phyloP scores from a whole-genome alignment of 1,140 invertebrate species.

The Diabrotica undecimpunctata region DNA sequence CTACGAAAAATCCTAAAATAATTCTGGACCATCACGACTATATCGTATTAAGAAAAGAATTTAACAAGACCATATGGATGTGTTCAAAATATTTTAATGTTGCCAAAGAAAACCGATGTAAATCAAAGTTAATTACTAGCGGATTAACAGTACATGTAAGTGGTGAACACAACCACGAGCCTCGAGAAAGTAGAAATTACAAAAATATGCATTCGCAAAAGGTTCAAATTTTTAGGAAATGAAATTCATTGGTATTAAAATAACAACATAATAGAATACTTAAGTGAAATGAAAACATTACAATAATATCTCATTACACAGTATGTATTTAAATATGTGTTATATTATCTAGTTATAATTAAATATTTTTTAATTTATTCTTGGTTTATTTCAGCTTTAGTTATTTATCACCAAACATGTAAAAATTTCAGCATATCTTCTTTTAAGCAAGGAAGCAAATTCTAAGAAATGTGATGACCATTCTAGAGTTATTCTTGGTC shows the following conservation, averaged over 20 bases:
- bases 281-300: background rate
- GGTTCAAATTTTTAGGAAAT: conserved; percentile 29
- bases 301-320: background rate
- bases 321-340: background rate
- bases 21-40: conserved; percentile 37
- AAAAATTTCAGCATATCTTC: too few species aligned
- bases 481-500: too few species aligned
- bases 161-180: conserved; percentile 32
- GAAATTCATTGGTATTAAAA: too few species aligned
- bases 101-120: conserved; percentile 35
- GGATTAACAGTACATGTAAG: conserved; percentile 31
- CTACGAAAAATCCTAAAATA: conserved; percentile 37
- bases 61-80: conserved; percentile 34
- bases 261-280: too few species aligned
- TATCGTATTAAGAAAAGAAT: conserved; percentile 31
- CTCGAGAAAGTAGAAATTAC: conserved; percentile 22
- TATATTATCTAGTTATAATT: too few species aligned
- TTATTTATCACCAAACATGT: too few species aligned
- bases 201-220: conserved; percentile 32
- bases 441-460: too few species aligned
- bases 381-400: too few species aligned
- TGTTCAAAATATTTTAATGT: conserved; percentile 33
- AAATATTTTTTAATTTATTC: too few species aligned
- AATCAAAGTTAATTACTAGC: conserved; percentile 34
- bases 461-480: too few species aligned